Percentiles rank a stretch among this genome's conserved stretches.
phyloP scores from a whole-genome alignment of 2,888 invertebrate genomes.

The Lepidochitona cinerea region DNA sequence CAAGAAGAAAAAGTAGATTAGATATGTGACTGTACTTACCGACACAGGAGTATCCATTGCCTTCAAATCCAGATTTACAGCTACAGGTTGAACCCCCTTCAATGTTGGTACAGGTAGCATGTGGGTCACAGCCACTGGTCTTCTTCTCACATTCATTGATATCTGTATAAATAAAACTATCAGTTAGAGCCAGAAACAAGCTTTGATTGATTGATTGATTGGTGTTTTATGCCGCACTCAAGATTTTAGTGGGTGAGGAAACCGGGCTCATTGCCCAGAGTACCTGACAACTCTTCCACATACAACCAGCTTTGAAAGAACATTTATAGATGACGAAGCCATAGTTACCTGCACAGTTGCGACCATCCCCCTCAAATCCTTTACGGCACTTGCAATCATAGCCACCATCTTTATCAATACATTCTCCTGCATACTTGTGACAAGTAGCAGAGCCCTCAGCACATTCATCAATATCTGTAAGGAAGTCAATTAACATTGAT shows the following conservation, averaged over 20 bases:
- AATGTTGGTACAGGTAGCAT: conserved; percentile 17
- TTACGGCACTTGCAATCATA: conserved; percentile 19
- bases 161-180: too few relatives aligned
- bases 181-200: too few relatives aligned
- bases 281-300: too few relatives aligned
- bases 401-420: conserved; percentile 15
- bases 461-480: conserved; percentile 16
- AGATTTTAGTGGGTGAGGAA: too few relatives aligned
- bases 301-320: too few relatives aligned
- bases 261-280: too few relatives aligned
- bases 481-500: too few relatives aligned
- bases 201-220: too few relatives aligned
- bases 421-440: conserved; percentile 1
- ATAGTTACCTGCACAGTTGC: conserved; percentile 9
- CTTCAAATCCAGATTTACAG: conserved; percentile 19
- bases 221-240: too few relatives aligned
- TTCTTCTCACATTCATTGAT: conserved; percentile 18
- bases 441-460: neutral
- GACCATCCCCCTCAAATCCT: conserved; percentile 7
- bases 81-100: conserved; percentile 14
- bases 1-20: neutral
- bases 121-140: conserved; percentile 7
- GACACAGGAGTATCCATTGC: conserved; percentile 12
- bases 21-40: conserved; percentile 7
- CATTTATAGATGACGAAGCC: too few relatives aligned